A percentile compares a stretch with the other conserved stretches of the same genome.
These are phyloP conservation scores for Sebastes taczanowskii DNA, from an alignment of 2,797 vertebrate species.

Conservation along the genomic window DNA sequence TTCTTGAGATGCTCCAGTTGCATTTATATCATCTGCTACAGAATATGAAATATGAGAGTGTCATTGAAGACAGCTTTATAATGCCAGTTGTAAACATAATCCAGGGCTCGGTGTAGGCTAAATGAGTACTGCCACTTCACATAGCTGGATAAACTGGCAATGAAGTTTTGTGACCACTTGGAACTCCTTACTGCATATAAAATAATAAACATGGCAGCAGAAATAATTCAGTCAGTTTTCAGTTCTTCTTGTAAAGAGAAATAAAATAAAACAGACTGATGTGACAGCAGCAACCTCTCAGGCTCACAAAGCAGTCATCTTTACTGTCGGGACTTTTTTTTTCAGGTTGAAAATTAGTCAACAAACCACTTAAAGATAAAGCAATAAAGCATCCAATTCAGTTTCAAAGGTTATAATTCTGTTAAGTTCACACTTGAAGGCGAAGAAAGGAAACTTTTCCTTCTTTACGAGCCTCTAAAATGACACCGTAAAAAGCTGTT, in stretches of 20 bases:
- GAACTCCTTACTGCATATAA: neutral
- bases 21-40: constrained; percentile 66
- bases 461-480: constrained; percentile 73
- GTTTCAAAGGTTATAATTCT: constrained; percentile 58
- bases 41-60: constrained; percentile 60
- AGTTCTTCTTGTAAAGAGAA: neutral
- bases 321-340: constrained; percentile 25
- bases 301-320: neutral
- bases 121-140: constrained; percentile 17
- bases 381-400: constrained; percentile 38
- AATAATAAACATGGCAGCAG: neutral
- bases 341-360: constrained; percentile 31
- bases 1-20: constrained; percentile 68
- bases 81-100: constrained; percentile 52
- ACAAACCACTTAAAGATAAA: constrained; percentile 55
- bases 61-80: constrained; percentile 61
- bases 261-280: constrained; percentile 5
- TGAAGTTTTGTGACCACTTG: constrained; percentile 14
- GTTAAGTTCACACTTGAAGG: constrained; percentile 55
- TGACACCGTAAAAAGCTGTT: constrained; percentile 62
- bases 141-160: constrained; percentile 5
- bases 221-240: neutral
- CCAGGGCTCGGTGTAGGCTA: constrained; percentile 14
- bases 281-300: neutral
- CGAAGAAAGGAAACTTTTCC: constrained; percentile 64